These are phyloP conservation scores for Philypnodon macrostomus DNA, from an alignment of 2,797 vertebrate genomes.

Conservation along the genomic window DNA sequence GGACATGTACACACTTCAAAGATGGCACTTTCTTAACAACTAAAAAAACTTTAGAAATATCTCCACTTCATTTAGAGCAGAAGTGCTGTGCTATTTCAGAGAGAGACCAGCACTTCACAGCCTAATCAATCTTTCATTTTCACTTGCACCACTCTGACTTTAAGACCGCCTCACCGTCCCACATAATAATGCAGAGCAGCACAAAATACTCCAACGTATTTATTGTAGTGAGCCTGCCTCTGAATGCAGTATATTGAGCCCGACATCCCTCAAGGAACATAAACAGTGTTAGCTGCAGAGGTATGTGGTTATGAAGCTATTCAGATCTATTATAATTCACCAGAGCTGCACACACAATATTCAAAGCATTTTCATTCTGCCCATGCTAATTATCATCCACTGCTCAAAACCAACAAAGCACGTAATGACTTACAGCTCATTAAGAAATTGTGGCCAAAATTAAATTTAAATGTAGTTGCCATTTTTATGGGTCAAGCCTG, in stretches of 20 bases:
- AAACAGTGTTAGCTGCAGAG: constrained; percentile 76
- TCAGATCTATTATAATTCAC: constrained; percentile 88
- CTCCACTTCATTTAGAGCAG: constrained; percentile 60
- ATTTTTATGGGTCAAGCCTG: constrained; percentile 61
- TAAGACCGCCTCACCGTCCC: constrained; percentile 23
- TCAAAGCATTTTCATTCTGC: constrained; percentile 87
- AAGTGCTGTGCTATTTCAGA: constrained; percentile 51
- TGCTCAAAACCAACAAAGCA: constrained; percentile 96
- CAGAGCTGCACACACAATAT: constrained; percentile 88
- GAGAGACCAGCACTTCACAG: constrained; percentile 47
- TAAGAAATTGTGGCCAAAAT: constrained; percentile 84
- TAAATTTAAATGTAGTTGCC: constrained; percentile 82
- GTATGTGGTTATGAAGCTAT: constrained; percentile 83
- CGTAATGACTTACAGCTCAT: constrained; percentile 88
- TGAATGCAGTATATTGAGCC: constrained; percentile 25
- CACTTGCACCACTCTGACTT: constrained; percentile 28
- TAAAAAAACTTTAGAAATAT: constrained; percentile 60
- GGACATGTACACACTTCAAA: constrained; percentile 69
- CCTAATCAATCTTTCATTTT: constrained; percentile 67
- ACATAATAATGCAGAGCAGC: constrained; percentile 29
- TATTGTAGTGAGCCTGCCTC: constrained; percentile 14
- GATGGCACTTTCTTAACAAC: constrained; percentile 55
- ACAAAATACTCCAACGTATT: constrained; percentile 19
- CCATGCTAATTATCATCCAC: constrained; percentile 88
- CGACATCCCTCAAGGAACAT: constrained; percentile 14